Conservation (phyloP, 2,113 vertebrate species). For the Pipra filicauda region DNA sequence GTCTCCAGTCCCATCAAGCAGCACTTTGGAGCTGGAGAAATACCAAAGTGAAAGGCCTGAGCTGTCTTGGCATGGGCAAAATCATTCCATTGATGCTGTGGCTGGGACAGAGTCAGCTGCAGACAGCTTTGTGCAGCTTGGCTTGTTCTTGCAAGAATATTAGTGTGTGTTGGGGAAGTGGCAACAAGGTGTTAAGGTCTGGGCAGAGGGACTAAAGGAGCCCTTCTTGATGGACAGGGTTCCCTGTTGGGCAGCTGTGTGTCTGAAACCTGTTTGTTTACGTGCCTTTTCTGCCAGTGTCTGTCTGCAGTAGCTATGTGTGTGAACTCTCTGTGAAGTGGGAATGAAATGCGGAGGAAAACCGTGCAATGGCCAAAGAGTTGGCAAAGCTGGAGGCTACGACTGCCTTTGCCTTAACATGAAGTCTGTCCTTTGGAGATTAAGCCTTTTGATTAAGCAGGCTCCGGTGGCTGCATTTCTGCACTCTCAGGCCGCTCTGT, state of each 20-base stretch:
- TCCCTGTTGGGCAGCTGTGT: background rate
- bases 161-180: background rate
- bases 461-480: background rate
- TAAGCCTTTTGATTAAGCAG: background rate
- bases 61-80: background rate
- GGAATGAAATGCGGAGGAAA: background rate
- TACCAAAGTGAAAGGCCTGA: background rate
- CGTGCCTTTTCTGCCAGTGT: background rate
- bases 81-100: accelerated
- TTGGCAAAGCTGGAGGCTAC: background rate
- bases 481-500: background rate
- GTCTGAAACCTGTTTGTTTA: background rate
- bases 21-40: background rate
- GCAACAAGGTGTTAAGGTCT: background rate
- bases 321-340: background rate
- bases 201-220: background rate
- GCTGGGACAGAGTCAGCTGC: background rate
- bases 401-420: background rate
- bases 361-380: background rate
- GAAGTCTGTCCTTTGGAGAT: background rate
- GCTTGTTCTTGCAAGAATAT: background rate
- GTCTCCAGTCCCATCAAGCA: background rate
- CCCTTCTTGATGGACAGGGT: background rate
- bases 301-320: background rate
- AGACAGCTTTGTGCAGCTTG: background rate